Evolutionary conservation across 2,888 invertebrate genomes (phyloP).

Genomic region (Noctua janthina): DNA sequence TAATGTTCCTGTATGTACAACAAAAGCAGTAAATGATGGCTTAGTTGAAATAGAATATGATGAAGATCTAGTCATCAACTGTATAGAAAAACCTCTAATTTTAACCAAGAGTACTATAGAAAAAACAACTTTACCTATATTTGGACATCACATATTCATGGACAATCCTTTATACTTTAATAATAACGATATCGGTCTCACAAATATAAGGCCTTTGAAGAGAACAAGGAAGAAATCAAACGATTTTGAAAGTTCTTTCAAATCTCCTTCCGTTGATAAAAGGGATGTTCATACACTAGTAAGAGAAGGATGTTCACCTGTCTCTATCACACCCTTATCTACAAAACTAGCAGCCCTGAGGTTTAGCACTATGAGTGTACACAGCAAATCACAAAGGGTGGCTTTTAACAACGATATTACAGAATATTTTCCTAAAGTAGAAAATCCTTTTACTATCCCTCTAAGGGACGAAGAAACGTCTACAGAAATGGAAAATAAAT

Average conservation of each 20-base stretch:
- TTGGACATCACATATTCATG: conserved; percentile 87
- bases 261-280: conserved; percentile 86
- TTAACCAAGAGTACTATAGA: conserved; percentile 74
- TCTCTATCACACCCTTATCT: conserved; percentile 91
- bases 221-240: conserved; percentile 86
- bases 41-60: conserved; percentile 91
- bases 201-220: conserved; percentile 84
- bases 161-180: conserved; percentile 89
- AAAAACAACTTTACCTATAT: conserved; percentile 87
- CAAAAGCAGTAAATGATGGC: conserved; percentile 86
- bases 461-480: conserved; percentile 86
- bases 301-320: conserved; percentile 87
- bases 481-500: conserved; percentile 89
- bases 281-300: conserved; percentile 83
- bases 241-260: conserved; percentile 87
- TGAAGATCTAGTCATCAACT: conserved; percentile 83
- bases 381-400: conserved; percentile 80
- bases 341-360: conserved; percentile 90
- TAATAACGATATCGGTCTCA: conserved; percentile 79
- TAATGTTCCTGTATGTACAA: conserved; percentile 80
- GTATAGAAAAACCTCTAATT: conserved; percentile 82
- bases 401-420: conserved; percentile 84
- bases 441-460: conserved; percentile 82
- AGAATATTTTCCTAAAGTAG: conserved; percentile 89
- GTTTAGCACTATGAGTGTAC: conserved; percentile 89